Percentiles rank a stretch among this genome's conserved stretches.
phyloP scores from a whole-genome alignment of 2,113 vertebrate species.

The Noctilio leporinus region DNA sequence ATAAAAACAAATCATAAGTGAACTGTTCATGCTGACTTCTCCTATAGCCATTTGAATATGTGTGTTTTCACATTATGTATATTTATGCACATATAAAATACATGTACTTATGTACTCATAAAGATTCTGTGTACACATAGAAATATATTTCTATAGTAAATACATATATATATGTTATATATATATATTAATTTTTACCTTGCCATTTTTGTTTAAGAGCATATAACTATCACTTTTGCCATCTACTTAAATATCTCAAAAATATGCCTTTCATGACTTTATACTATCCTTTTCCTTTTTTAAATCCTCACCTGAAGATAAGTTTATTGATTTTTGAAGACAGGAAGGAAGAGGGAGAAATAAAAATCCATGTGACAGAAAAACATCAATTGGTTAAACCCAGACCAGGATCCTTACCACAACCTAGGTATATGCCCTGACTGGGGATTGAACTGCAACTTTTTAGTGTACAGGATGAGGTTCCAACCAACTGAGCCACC shows the following conservation, averaged over 20 bases:
- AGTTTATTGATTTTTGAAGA: too few species aligned
- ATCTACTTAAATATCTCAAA: neutral
- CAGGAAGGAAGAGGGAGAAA: too few species aligned
- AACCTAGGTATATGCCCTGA: too few species aligned
- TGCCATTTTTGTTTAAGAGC: neutral
- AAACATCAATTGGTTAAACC: too few species aligned
- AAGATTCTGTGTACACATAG: fast-evolving
- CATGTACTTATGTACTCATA: fast-evolving
- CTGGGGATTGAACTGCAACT: too few species aligned
- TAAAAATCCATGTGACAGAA: too few species aligned
- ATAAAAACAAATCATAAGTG: neutral
- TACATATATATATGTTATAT: fast-evolving
- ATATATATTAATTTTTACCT: neutral
- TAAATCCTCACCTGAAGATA: too few species aligned
- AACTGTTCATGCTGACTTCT: neutral
- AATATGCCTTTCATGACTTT: fast-evolving
- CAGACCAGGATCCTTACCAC: too few species aligned
- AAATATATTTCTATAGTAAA: neutral
- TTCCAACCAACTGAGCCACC: too few species aligned
- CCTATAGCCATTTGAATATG: too few species aligned
- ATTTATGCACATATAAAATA: too few species aligned
- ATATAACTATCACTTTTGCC: fast-evolving
- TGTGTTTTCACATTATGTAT: neutral
- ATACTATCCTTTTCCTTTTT: fast-evolving
- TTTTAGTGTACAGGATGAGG: too few species aligned